phyloP scores from a whole-genome alignment of 1,140 invertebrate genomes.

The Helicoverpa zea region DNA sequence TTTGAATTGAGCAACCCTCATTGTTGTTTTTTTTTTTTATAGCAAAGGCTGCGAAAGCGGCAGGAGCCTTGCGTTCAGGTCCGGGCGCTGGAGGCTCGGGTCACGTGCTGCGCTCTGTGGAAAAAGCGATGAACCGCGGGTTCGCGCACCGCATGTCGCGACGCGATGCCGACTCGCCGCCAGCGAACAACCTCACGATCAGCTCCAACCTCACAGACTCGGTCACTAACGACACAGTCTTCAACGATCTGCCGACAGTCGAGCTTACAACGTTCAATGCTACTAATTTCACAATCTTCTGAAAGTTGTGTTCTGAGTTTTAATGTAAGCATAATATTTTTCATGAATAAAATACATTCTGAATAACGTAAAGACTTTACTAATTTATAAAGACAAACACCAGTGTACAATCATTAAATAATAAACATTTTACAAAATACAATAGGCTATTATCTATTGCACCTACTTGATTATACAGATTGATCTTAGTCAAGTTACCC shows the following conservation, averaged over 20 bases:
- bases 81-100: constrained; percentile 29
- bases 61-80: constrained; percentile 68
- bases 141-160: constrained; percentile 65
- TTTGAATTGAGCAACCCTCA: not conserved
- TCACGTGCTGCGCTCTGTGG: constrained; percentile 68
- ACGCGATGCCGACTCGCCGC: constrained; percentile 58
- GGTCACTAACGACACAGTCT: not conserved
- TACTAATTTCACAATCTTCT: constrained; percentile 34
- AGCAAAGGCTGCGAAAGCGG: constrained; percentile 73
- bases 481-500: constrained; percentile 1
- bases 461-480: too few relatives aligned
- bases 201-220: not conserved
- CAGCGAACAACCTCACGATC: constrained; percentile 50
- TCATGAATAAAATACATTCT: constrained; percentile 37
- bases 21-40: constrained; percentile 44
- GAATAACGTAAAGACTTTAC: constrained; percentile 35
- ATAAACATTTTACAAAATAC: not conserved
- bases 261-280: not conserved
- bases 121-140: constrained; percentile 62
- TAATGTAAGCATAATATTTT: constrained; percentile 22
- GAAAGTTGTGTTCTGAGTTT: not conserved
- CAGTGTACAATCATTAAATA: constrained; percentile 6
- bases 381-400: constrained; percentile 32
- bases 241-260: not conserved
- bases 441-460: not conserved